phyloP scores from a whole-genome alignment of 64 coral and sea anemone genomes.

The Acropora yongei region DNA sequence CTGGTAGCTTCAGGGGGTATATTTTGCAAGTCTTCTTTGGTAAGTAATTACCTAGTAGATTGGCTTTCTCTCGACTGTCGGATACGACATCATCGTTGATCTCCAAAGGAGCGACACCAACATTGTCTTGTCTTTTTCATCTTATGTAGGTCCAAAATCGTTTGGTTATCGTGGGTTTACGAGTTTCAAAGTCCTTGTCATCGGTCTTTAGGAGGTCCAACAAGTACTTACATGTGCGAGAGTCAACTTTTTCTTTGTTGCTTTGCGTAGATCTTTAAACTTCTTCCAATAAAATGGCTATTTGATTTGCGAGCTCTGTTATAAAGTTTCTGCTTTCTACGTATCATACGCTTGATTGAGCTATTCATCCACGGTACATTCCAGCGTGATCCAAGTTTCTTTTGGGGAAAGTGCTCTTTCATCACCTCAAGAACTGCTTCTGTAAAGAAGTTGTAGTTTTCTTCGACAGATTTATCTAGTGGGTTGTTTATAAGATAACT shows the following conservation, averaged over 20 bases:
- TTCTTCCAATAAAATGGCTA: not conserved
- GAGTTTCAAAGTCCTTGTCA: slow-evolving; percentile 20
- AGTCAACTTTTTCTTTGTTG: slow-evolving; percentile 7
- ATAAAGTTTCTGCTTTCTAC: slow-evolving; percentile 49
- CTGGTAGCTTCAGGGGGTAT: slow-evolving; percentile 21
- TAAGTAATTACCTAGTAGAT: slow-evolving; percentile 36
- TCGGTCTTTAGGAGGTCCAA: slow-evolving; percentile 2
- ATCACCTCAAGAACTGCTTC: not conserved
- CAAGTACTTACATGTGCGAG: slow-evolving; percentile 21
- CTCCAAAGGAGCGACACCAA: slow-evolving; percentile 37
- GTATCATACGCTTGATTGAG: slow-evolving; percentile 37
- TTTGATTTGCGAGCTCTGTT: slow-evolving; percentile 28
- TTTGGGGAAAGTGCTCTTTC: slow-evolving; percentile 5
- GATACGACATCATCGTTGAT: slow-evolving; percentile 28
- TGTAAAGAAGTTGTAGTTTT: too few relatives aligned
- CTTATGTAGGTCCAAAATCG: slow-evolving; percentile 58
- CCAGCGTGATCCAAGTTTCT: not conserved
- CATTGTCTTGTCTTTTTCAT: slow-evolving; percentile 27
- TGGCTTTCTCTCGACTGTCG: slow-evolving; percentile 21
- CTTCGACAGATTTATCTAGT: too few relatives aligned
- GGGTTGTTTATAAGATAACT: slow-evolving; percentile 23
- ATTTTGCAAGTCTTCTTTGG: slow-evolving; percentile 15
- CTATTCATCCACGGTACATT: slow-evolving; percentile 39
- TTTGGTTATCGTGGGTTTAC: slow-evolving; percentile 33
- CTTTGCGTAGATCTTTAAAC: slow-evolving; percentile 25